Evolutionary conservation across 2,113 vertebrate species (phyloP), one percentile per base, ranked within the genome.

Genomic region (Ptyas mucosa): DNA sequence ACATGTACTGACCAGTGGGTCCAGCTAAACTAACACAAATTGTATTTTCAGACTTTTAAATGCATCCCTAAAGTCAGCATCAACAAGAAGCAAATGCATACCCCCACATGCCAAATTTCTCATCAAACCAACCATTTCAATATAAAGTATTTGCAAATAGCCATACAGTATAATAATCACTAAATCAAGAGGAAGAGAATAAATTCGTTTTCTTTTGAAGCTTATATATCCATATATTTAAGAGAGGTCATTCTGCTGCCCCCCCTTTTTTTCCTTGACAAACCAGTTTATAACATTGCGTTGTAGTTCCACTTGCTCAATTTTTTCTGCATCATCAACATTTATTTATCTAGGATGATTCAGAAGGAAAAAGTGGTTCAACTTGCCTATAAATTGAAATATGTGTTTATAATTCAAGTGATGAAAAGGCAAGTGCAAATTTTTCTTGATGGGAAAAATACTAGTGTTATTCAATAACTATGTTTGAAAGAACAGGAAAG

Each of bases 231-330:
- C 88, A 51, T 58, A 9, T n/a, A 51, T 54, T 93, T 91, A 89
- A 93, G n/a, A 53, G 14, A 26, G 21, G 69, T 34, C 64, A 23
- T 91, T 91, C 61, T 75, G 14, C 24, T 90, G 39, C 34, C 0
- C 54, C 3, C 54, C 5, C 1, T 57, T n/a, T 69, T 69, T 69
- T 81, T 58, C 53, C 21, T 91, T 52, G 52, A 55, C 15, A 89
- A 43, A 85, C 15, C 49, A 81, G 89, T 91, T 93, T 93, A 46
- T 24, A 92, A 57, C 46, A 61, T 88, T 58, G 69, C 4, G 6
- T 89, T 88, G 88, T n/a, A 53, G 49, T 57, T 58, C 26, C 58
- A 89, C 14, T 91, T 93, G 86, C 64, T 85, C 61, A 93, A 61
- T 81, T 88, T 58, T 21, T 49, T 53, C 21, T 88, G 9, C 39